Conservation (phyloP, 1,140 invertebrate genomes). For the Phortica variegata region DNA sequence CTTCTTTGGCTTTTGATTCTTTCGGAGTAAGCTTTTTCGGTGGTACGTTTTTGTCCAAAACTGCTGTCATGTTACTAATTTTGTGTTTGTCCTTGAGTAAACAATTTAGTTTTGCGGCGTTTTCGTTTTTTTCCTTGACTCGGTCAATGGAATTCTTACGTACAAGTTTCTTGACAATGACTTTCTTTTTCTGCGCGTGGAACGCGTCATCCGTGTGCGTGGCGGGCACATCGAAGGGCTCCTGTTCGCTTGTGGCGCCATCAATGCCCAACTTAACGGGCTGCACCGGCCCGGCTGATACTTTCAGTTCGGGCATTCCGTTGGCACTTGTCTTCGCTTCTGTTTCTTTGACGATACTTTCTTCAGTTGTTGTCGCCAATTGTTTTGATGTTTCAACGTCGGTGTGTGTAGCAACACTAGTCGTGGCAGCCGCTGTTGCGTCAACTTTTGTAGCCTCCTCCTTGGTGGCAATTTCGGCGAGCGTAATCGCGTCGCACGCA, state of each 20-base stretch:
- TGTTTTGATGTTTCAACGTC: neutral
- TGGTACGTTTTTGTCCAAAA: constrained; percentile 34
- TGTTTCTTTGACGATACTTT: neutral
- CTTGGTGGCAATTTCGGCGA: constrained; percentile 16
- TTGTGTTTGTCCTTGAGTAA: constrained; percentile 41
- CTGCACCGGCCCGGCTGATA: constrained; percentile 42
- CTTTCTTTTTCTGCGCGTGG: constrained; percentile 25
- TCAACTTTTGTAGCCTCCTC: constrained; percentile 40
- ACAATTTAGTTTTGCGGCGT: constrained; percentile 24
- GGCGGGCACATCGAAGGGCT: constrained; percentile 13
- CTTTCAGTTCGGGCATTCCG: constrained; percentile 50
- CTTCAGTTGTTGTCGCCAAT: neutral
- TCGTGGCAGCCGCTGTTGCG: constrained; percentile 23
- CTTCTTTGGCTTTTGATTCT: neutral
- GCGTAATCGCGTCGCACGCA: constrained; percentile 25
- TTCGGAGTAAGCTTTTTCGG: constrained; percentile 20
- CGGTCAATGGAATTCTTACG: constrained; percentile 41
- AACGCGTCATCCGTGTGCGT: no score
- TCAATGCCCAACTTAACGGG: constrained; percentile 44
- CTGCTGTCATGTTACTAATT: constrained; percentile 27
- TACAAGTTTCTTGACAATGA: constrained; percentile 37
- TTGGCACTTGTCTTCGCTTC: neutral
- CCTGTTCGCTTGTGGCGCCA: constrained; percentile 24
- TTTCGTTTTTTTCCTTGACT: constrained; percentile 10
- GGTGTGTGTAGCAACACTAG: constrained; percentile 26